Base-by-base conservation (phyloP, 2,888 invertebrate species). In the Cosmopolites sordidus region DNA sequence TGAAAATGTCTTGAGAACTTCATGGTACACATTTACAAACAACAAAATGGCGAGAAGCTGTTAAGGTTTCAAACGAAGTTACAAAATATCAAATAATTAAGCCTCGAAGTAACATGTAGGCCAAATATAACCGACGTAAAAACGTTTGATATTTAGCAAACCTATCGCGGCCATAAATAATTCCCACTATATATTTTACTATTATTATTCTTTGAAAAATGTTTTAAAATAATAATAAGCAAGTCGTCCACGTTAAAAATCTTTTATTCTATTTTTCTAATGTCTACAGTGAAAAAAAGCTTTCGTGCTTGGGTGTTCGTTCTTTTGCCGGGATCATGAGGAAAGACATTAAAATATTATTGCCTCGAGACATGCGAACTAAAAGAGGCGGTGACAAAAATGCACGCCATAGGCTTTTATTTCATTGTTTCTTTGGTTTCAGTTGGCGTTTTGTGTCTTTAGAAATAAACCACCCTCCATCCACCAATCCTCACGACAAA, bases 311-410 rank as follows among this genome's bases (percentile, higher is more conserved):
- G 4, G 22, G 8, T 5, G 22, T 48, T 54, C 30, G 39, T 39
- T 27, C 64, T 66, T 65, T 66, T 64, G 65, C 62, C 65, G 62
- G 65, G 65, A 68, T 70, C 67, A 70, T 69, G 68, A 66, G 68
- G 66, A 64, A 67, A 67, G 67, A 71, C 71, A 71, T 73, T 72
- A 71, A 69, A 69, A 70, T 68, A 50, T 46, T 46, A 50, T 50
- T 54, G 29, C 46, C 58, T 58, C 63, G 62, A 63, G 66, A 64
- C 73, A 73, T 72, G 73, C 73, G 66, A 73, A 62, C 67, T 62
- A 59, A 15, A 60, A 72, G 68, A 70, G 73, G 73, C 73, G 73
- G 69, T 69, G 72, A 73, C 73, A 71, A 68, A 65, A 68, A 67
- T 66, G 69, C 73, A 73, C 73, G 73, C 71, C 60, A 61, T 62